Conservation (phyloP, 2,797 vertebrate genomes). For the Alauda arvensis region DNA sequence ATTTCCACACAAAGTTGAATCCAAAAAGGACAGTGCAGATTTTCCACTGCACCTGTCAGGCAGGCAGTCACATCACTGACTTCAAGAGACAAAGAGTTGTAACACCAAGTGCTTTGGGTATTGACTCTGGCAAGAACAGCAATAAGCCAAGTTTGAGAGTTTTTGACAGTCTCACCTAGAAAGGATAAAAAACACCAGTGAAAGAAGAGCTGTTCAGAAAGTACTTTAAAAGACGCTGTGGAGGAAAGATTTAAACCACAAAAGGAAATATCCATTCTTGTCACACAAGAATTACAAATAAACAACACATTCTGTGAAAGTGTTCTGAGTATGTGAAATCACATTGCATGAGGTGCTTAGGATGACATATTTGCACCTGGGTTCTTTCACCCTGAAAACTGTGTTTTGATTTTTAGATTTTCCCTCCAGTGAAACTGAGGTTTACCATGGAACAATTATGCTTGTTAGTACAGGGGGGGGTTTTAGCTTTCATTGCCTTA, state of each 20-base stretch:
- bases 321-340: background rate
- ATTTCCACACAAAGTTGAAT: background rate
- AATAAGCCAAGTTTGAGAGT: background rate
- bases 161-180: background rate
- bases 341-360: background rate
- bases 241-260: background rate
- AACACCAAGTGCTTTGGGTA: background rate
- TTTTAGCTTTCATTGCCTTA: background rate
- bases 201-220: background rate
- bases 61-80: background rate
- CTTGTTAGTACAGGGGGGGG: background rate
- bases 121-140: background rate
- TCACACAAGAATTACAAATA: background rate
- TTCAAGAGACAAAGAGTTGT: background rate
- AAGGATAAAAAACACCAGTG: background rate
- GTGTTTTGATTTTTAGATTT: background rate
- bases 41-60: conserved; percentile 21
- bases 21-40: background rate
- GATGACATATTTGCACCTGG: background rate
- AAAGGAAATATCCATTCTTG: background rate
- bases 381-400: background rate
- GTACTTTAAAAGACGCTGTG: background rate
- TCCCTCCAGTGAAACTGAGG: background rate
- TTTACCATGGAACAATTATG: background rate
- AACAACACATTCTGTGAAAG: background rate